Base-by-base conservation (phyloP, 2,797 vertebrate genomes). In the Zenarchopterus dispar region DNA sequence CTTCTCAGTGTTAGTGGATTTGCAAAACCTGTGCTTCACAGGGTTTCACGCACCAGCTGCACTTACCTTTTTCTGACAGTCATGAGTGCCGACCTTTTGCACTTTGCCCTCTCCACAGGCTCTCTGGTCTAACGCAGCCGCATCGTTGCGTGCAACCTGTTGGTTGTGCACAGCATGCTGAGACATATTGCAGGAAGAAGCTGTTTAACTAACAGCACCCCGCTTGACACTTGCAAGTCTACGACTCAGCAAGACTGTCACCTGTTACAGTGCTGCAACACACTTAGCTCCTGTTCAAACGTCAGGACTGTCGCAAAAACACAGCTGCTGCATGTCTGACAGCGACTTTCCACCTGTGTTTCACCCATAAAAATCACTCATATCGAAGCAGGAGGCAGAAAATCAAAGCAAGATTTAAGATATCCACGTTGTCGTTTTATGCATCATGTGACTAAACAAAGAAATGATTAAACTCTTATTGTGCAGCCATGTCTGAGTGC, bases 251-350 rank as follows among this genome's bases (percentile, higher is more conserved):
- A 43, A 58, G 66, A 60, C 51, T 49, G 62, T 82, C 88, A 91
- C 78, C 89, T 92, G 88, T 91, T 84, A 9, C 23, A 61, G 66
- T 91, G 88, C 91, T 83, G 9, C 23, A 61, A 66, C 71, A 76
- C 64, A 67, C 65, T 73, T 56, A 56, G 45, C 60, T 55, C 64
- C 66, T 57, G 51, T 84, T 73, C 58, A 67, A 77, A 82, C 61
- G 69, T 58, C 44, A 31, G 45, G 72, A 81, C 80, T 42, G 45
- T 77, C 73, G 63, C 73, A 75, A 67, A 88, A 55, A 51, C 70
- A 60, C 80, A 90, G 86, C 80, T 88, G 87, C 75, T 64, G 31
- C 48, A 1, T 62, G 60, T 73, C 63, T 66, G 70, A 85, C 84
- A 87, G 54, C 62, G 58, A 67, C 67, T 47, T 42, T 58, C 70